Base-by-base conservation (phyloP, 2,797 vertebrate species). In the Mormyrus proboscirostris region DNA sequence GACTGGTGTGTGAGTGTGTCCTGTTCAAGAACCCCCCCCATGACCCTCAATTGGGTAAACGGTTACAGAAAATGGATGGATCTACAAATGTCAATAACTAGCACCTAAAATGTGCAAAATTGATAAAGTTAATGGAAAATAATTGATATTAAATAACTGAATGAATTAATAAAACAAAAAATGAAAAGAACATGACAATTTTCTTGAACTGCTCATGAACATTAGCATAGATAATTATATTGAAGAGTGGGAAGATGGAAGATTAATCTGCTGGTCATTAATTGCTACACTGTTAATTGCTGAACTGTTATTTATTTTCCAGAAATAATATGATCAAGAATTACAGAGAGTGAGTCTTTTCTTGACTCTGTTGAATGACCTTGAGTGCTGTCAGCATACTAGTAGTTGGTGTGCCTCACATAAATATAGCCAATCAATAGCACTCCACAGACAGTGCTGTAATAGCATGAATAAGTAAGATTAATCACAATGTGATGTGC, bases 401-500 rank as follows among this genome's bases (percentile, higher is more conserved):
- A 86, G 89, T 53, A 69, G 22, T 25, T 62, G 83, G 69, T 62
- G 25, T 86, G 51, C 25, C 47, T 53, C 65, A 88, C 90, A 62
- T 89, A 90, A 90, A 89, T 50, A 89, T 41, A 88, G 62, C 88
- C 88, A 87, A 89, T 90, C 88, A 53, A 90, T 89, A 90, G 29
- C 88, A 51, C 86, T 89, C 86, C 85, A 89, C 83, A 89, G 90
- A 90, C 88, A 89, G 88, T 87, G 88, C 90, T 59, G 90, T 90
- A 87, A 89, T 87, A 90, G 88, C 59, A 88, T 44, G 83, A 90
- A 87, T 89, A 90, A 87, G 83, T 51, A 90, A 89, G 90, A 90
- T 90, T 89, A 90, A 90, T 90, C 88, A 82, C 88, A 87, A 59
- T 33, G 88, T 90, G 83, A 62, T 41, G 84, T 49, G 83, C 50